These are phyloP conservation scores for Tor tambroides DNA, from an alignment of 2,113 vertebrate genomes.

Conservation along the genomic window DNA sequence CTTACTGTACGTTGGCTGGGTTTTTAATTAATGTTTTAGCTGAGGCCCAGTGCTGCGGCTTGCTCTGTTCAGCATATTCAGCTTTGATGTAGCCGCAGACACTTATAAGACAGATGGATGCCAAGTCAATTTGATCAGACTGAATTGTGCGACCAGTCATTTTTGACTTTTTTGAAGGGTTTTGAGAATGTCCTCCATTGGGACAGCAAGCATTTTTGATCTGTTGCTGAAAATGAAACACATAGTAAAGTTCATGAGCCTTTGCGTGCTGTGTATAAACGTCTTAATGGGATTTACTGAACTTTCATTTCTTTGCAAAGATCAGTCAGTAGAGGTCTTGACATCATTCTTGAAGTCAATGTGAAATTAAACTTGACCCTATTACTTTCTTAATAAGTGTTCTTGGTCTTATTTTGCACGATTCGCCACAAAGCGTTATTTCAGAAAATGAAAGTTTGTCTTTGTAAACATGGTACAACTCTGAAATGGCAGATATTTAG, in stretches of 20 bases:
- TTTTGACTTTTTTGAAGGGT: neutral
- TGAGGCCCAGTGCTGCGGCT: constrained; percentile 8
- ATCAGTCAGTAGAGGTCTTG: neutral
- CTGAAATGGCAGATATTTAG: neutral
- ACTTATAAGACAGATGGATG: constrained; percentile 9
- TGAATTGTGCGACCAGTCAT: neutral
- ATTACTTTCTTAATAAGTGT: neutral
- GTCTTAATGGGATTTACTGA: neutral
- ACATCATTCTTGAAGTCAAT: neutral
- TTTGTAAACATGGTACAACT: neutral
- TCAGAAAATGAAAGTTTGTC: neutral
- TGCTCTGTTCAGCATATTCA: constrained; percentile 5
- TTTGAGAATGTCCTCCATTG: neutral
- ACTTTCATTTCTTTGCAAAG: neutral
- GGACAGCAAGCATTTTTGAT: neutral
- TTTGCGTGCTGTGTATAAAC: neutral
- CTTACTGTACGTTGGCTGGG: constrained; percentile 20
- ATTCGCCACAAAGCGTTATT: neutral
- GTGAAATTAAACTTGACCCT: neutral
- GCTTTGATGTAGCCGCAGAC: constrained; percentile 28
- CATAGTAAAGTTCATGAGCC: constrained; percentile 22
- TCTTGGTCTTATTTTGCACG: neutral
- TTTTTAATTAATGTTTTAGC: constrained; percentile 47
- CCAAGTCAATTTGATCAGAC: constrained; percentile 15
- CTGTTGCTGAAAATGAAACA: constrained; percentile 45